Conservation (phyloP, 1,140 invertebrate species). For the Wiebesia pumilae region DNA sequence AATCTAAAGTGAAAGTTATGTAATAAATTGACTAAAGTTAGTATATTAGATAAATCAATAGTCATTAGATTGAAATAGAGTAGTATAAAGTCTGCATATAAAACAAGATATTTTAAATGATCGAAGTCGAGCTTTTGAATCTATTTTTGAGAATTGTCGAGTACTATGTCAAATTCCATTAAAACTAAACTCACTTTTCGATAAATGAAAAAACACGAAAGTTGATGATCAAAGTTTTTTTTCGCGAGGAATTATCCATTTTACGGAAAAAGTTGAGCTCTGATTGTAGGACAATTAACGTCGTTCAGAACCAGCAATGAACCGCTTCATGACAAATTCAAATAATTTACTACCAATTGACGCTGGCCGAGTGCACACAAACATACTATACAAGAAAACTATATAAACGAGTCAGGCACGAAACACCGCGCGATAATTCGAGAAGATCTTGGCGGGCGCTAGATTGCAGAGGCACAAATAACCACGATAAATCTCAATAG, state of each 20-base stretch:
- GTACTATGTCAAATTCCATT: neutral
- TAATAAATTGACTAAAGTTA: too few relatives aligned
- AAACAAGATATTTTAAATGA: too few relatives aligned
- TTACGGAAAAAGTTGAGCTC: neutral
- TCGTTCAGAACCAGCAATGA: neutral
- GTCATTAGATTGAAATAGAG: too few relatives aligned
- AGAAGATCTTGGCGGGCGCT: neutral
- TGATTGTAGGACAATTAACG: neutral
- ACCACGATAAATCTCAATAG: slow-evolving; percentile 39
- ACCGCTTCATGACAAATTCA: slow-evolving; percentile 15
- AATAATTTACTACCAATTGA: slow-evolving; percentile 12
- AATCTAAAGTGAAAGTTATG: too few relatives aligned
- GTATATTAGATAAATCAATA: too few relatives aligned
- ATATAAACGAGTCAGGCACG: neutral
- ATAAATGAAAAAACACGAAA: neutral
- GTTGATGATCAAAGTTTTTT: neutral
- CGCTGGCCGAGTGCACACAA: neutral
- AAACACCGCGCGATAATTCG: neutral
- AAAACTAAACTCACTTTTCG: neutral
- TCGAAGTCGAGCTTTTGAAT: neutral
- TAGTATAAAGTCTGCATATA: too few relatives aligned
- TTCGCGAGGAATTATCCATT: neutral
- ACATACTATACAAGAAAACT: neutral
- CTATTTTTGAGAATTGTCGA: neutral
- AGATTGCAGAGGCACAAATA: neutral